Evolutionary conservation across 2,888 invertebrate species (phyloP), one percentile per base, ranked within the genome.

Genomic region (Tryphoninae sp.): DNA sequence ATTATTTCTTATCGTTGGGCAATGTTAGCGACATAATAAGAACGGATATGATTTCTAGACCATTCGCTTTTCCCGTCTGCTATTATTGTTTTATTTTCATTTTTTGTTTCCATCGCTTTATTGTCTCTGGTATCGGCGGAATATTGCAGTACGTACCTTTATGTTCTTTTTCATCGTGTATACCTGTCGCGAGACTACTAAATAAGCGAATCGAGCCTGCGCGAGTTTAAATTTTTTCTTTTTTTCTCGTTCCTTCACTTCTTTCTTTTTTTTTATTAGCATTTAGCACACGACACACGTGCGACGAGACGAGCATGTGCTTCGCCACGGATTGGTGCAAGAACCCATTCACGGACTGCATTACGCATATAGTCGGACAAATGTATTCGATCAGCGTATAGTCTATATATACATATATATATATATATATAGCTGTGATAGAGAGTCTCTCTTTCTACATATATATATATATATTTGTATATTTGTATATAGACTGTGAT

Each of bases 281-380:
- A 87, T 85, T 87, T 84, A 80, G 84, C 82, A 86, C 78, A 84
- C 86, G 75, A 77, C 69, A 73, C 84, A 86, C 85, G 88, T 86
- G 33, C 71, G 62, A 58, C 74, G 78, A 84, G 62, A 55, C 26
- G 51, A 55, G 55, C 69, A 64, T 77, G 62, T 69, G 67, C 69
- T 77, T 69, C 40, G 69, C 61, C 58, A 58, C 55, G 53, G 81
- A 83, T 85, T 86, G 81, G 81, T 84, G 86, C 87, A 86, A 87
- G 80, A 84, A 80, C 11, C 81, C 83, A 85, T 84, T 84, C 81
- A 80, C 79, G 65, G 78, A 65, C 49, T 68, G 51, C 79, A 72
- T 76, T 67, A 49, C 51, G 53, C 67, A 68, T 58, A 51, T 40
- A 51, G 26, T 26, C 62, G 26, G 16, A 61, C 22, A 67, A n/a